These are phyloP conservation scores for Pygoscelis adeliae DNA, from an alignment of 2,113 vertebrate species.

Conservation along the genomic window DNA sequence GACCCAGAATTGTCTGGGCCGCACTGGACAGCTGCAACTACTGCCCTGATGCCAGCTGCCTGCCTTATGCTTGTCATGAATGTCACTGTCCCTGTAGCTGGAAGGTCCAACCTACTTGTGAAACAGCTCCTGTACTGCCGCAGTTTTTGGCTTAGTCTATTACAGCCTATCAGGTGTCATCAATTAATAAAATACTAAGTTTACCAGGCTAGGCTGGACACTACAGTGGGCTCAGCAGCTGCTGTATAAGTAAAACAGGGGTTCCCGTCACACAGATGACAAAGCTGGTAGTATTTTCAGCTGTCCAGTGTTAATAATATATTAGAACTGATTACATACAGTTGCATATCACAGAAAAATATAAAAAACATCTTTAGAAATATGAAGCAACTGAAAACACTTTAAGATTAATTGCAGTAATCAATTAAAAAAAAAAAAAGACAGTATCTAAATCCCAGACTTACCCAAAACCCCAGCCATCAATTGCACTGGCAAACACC, in stretches of 20 bases:
- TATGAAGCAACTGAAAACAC: not conserved
- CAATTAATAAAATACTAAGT: not conserved
- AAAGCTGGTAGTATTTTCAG: not conserved
- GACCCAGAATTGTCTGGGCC: not conserved
- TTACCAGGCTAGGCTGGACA: not conserved
- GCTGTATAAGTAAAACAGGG: not conserved
- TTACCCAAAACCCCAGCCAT: constrained; percentile 97
- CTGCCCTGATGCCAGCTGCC: not conserved
- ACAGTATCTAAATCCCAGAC: not conserved
- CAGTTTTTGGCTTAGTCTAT: not conserved
- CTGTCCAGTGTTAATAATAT: not conserved
- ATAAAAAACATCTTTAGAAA: not conserved
- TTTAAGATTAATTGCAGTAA: not conserved
- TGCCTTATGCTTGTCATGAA: not conserved
- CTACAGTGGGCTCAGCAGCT: not conserved
- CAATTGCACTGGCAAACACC: constrained; percentile 92
- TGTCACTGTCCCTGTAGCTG: not conserved
- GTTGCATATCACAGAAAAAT: not conserved
- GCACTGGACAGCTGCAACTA: not conserved
- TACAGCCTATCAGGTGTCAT: not conserved
- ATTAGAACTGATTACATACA: not conserved
- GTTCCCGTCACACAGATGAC: not conserved
- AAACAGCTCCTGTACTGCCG: not conserved
- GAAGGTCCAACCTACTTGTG: not conserved
- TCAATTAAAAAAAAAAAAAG: not conserved